Base-by-base conservation (phyloP, 2,113 vertebrate species). In the Channa maculata region DNA sequence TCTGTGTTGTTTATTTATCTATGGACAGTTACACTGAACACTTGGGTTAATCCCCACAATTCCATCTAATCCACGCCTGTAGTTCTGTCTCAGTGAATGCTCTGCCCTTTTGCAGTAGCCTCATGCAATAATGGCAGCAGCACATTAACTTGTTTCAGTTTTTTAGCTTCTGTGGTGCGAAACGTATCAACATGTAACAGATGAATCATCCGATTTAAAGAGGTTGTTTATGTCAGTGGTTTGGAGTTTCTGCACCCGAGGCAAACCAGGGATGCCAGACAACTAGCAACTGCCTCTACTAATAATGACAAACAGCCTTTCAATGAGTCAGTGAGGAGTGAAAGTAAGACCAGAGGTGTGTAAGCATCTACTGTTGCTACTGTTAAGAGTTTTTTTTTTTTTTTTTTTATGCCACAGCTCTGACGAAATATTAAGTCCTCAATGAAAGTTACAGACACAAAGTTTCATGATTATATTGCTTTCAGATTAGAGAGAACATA, bases 201-300 rank as follows among this genome's bases (percentile, higher is more conserved):
- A 89, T 92, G 85, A 92, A 88, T 92, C 89, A 90, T 79, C 78
- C 45, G 5, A 86, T 67, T 87, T 77, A 85, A 91, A 87, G 77
- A 86, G 73, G 43, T 83, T 89, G 87, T 91, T 90, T 90, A 86
- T 89, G 80, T 90, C 81, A 64, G 85, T 68, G 85, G 79, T 88
- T 90, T 81, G 69, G 79, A 91, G 90, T 93, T 91, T 92, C 92
- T 86, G 77, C 88, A 86, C 91, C 91, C 80, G 67, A 61, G 92
- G 91, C 86, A 43, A 90, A 89, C 80, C 80, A 77, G 83, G 86
- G 87, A 90, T 87, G 80, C 79, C 88, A 88, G 86, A 83, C 79
- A 87, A 75, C 83, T 11, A 83, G 75, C 86, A 89, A 86, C 89
- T 71, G 83, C 81, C 84, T 85, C 15, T 37, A 12, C 61, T 86